Evolutionary conservation across 1,140 invertebrate species (phyloP).

Genomic region (Rhynchophorus ferrugineus): DNA sequence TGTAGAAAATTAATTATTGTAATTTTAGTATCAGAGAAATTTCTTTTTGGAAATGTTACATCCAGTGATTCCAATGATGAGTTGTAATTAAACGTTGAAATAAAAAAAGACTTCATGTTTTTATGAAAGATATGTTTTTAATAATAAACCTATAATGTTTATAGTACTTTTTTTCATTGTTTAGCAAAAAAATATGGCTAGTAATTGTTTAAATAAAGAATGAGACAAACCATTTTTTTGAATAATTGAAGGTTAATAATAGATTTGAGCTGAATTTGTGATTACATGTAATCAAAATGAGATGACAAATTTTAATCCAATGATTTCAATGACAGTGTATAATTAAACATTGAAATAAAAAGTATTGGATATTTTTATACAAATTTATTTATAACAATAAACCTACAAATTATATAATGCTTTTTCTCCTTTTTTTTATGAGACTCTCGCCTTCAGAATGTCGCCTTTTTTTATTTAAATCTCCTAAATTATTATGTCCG

Average conservation of each 20-base stretch:
- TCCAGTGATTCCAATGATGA: slow-evolving; percentile 7
- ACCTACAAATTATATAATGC: too few species aligned
- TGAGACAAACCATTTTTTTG: too few species aligned
- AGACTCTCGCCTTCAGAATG: slow-evolving; percentile 2
- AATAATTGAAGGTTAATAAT: too few species aligned
- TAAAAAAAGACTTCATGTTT: too few species aligned
- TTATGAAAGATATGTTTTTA: slow-evolving; percentile 14
- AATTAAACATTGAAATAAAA: not conserved
- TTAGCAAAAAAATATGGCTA: too few species aligned
- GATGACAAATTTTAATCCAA: too few species aligned
- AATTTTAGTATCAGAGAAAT: slow-evolving; percentile 15
- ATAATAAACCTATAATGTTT: not conserved
- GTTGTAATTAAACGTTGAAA: slow-evolving; percentile 6
- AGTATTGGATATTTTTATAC: not conserved
- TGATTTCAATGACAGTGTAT: not conserved
- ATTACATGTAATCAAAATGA: too few species aligned
- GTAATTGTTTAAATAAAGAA: too few species aligned
- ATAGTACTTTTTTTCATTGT: too few species aligned
- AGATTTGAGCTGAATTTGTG: too few species aligned
- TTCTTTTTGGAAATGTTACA: slow-evolving; percentile 18
- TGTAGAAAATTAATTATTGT: not conserved
- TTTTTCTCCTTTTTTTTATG: slow-evolving; percentile 3
- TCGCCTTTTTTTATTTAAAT: slow-evolving; percentile 1
- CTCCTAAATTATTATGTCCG: too few species aligned
- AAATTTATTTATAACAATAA: not conserved